These are phyloP conservation scores for Cladopsammia gracilis DNA, from an alignment of 64 coral and sea anemone genomes.

Conservation along the genomic window DNA sequence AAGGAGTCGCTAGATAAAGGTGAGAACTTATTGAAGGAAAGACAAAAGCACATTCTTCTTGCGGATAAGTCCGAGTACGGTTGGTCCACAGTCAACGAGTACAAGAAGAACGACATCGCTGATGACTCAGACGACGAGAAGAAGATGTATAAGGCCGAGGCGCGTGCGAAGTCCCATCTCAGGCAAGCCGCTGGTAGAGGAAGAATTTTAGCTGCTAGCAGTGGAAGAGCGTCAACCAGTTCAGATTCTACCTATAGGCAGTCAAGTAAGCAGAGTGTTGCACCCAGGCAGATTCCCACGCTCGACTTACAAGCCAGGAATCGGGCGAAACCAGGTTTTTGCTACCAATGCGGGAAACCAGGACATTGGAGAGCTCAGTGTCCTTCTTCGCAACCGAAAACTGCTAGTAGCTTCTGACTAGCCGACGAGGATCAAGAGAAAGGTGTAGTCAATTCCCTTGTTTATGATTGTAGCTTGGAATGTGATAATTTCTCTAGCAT, in stretches of 20 bases:
- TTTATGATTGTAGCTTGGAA: too few species aligned
- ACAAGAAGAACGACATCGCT: constrained; percentile 28
- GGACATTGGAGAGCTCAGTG: constrained; percentile 52
- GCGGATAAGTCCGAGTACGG: constrained; percentile 48
- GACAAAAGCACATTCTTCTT: constrained; percentile 53
- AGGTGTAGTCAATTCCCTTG: too few species aligned
- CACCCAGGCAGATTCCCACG: constrained; percentile 21
- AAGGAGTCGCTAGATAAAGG: neutral
- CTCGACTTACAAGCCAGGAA: constrained; percentile 6
- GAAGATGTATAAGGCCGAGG: neutral
- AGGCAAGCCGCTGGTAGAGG: neutral
- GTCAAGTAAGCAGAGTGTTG: neutral
- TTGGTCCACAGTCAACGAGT: constrained; percentile 34
- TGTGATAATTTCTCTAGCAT: too few species aligned
- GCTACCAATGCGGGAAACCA: constrained; percentile 33
- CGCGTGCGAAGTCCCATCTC: neutral
- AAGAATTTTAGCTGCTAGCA: neutral
- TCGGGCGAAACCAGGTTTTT: constrained; percentile 16
- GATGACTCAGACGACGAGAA: constrained; percentile 45
- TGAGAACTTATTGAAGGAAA: constrained; percentile 35
- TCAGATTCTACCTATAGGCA: neutral
- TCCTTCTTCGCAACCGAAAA: neutral
- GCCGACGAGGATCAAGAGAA: too few species aligned
- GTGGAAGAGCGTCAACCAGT: constrained; percentile 9
- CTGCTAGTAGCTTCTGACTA: too few species aligned